Evolutionary conservation across 2,797 vertebrate genomes (phyloP).

Genomic region (Catharus ustulatus): DNA sequence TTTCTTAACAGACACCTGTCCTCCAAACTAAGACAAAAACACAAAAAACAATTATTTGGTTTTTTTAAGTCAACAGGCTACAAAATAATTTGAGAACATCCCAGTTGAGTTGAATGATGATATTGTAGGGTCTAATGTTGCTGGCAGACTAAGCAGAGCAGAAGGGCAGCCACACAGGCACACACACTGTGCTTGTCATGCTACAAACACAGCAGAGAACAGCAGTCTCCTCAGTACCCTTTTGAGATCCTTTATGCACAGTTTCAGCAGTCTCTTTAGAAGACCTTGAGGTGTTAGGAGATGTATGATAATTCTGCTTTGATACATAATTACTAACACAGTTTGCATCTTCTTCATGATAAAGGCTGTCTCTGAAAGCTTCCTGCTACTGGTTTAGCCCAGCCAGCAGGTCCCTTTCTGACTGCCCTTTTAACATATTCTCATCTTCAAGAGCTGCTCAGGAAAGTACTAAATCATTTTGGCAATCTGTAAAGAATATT

Average conservation of each 20-base stretch:
- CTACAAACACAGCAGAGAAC: background rate
- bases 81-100: background rate
- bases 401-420: background rate
- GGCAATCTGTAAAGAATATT: background rate
- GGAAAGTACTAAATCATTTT: background rate
- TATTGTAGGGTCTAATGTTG: background rate
- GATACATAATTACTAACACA: background rate
- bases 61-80: background rate
- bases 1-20: no score
- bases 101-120: background rate
- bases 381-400: background rate
- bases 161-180: background rate
- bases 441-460: background rate
- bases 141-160: background rate
- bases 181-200: fast-evolving
- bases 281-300: background rate
- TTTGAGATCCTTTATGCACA: background rate
- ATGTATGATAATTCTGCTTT: background rate
- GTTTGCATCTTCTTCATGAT: background rate
- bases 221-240: background rate
- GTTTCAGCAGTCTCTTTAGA: background rate
- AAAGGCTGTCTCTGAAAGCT: background rate
- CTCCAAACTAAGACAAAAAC: no score
- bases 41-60: background rate
- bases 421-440: background rate